Evolutionary conservation across 2,888 invertebrate genomes (phyloP).

Genomic region (Drosophila phalerata): DNA sequence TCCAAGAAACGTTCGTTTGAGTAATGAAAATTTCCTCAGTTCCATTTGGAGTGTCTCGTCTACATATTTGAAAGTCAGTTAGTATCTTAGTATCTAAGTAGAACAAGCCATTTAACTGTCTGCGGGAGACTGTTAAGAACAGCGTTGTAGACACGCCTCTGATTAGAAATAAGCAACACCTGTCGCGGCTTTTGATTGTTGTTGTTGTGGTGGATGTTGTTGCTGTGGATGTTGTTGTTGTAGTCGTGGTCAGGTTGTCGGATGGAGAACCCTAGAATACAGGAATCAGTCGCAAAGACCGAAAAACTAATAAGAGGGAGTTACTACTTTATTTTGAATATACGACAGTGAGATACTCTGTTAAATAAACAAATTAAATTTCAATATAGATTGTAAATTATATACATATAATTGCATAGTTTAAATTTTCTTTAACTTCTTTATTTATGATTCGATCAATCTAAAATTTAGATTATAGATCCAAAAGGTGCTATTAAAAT

Average conservation of each 20-base stretch:
- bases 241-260: slow-evolving; percentile 49
- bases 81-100: slow-evolving; percentile 66
- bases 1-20: slow-evolving; percentile 5
- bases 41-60: slow-evolving; percentile 23
- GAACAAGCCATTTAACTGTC: slow-evolving; percentile 75
- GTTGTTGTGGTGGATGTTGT: slow-evolving; percentile 1
- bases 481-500: too few species aligned
- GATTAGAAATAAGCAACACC: slow-evolving; percentile 76
- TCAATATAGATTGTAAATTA: too few species aligned
- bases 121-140: slow-evolving; percentile 63
- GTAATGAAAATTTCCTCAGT: slow-evolving; percentile 25
- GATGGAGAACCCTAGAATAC: slow-evolving; percentile 40
- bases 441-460: too few species aligned
- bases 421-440: too few species aligned
- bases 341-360: neutral
- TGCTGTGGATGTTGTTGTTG: slow-evolving; percentile 14
- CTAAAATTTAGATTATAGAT: too few species aligned
- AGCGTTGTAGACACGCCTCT: slow-evolving; percentile 66
- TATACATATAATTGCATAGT: too few species aligned
- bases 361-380: neutral
- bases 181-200: slow-evolving; percentile 68
- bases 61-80: slow-evolving; percentile 47
- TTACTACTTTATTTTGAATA: too few species aligned
- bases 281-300: slow-evolving; percentile 30
- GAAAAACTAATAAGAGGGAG: slow-evolving; percentile 24